A percentile compares a stretch with the other conserved stretches of the same genome.
phyloP scores from a whole-genome alignment of 2,888 invertebrate genomes.

The Drosophila cognata region DNA sequence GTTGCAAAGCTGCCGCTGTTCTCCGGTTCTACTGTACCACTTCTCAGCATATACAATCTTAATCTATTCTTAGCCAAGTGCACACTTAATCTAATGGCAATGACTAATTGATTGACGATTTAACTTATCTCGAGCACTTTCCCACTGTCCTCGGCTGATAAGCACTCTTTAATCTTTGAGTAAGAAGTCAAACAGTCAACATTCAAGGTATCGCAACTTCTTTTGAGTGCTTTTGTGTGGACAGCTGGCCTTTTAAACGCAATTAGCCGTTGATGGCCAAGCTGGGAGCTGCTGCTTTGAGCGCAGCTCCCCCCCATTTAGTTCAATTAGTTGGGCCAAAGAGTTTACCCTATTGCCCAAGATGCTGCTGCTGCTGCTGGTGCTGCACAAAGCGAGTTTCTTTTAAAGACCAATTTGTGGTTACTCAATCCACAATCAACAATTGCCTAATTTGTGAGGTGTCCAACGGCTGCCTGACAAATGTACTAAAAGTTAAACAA shows the following conservation, averaged over 20 bases:
- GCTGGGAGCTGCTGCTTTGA: constrained; percentile 11
- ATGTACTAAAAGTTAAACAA: neutral
- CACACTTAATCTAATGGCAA: neutral
- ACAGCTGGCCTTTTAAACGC: constrained; percentile 58
- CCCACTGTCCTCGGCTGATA: constrained; percentile 1
- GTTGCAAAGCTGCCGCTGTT: neutral
- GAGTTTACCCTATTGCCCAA: constrained; percentile 41
- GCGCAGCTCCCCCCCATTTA: constrained; percentile 43
- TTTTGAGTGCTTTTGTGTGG: constrained; percentile 29
- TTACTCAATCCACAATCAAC: constrained; percentile 71
- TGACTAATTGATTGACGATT: neutral
- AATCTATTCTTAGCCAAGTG: neutral
- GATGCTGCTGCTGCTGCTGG: constrained; percentile 25
- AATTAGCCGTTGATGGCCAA: constrained; percentile 34
- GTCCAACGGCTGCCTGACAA: constrained; percentile 57
- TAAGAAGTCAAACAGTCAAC: neutral
- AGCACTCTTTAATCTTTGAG: neutral
- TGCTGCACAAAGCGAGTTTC: constrained; percentile 26
- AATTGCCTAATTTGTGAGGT: constrained; percentile 80
- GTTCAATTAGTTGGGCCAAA: constrained; percentile 59
- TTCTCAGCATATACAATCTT: neutral
- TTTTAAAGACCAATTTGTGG: constrained; percentile 52
- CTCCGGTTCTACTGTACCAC: neutral
- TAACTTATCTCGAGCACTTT: neutral
- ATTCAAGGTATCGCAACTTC: neutral